Percentiles rank a stretch among this genome's conserved stretches.
Evolutionary conservation across 1,140 invertebrate genomes (phyloP).

Genomic region (Pachyrhynchus sulphureomaculatus): DNA sequence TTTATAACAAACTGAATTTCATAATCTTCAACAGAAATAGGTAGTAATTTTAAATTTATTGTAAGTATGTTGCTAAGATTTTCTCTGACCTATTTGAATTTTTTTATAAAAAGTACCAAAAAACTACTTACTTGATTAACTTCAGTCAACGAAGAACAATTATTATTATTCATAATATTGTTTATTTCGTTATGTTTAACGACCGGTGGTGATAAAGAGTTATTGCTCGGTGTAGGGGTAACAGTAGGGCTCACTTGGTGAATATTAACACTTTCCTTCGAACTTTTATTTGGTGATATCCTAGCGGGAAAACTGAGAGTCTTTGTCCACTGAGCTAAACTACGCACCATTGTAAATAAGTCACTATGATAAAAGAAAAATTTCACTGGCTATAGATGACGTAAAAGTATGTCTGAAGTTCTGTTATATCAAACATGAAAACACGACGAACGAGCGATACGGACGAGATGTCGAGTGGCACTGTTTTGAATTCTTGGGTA

Average conservation of each 20-base stretch:
- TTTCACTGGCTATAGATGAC: slow-evolving; percentile 4
- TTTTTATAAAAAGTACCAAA: no score
- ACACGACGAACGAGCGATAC: not conserved
- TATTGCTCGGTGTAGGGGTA: slow-evolving; percentile 47
- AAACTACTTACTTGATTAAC: slow-evolving; percentile 46
- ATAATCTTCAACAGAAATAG: no score
- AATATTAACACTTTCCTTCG: slow-evolving; percentile 64
- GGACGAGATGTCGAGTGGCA: slow-evolving; percentile 20
- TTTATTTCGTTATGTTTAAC: slow-evolving; percentile 47
- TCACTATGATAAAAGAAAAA: not conserved
- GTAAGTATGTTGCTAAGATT: no score
- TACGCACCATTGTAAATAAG: slow-evolving; percentile 74
- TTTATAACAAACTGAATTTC: no score
- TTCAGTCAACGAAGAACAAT: slow-evolving; percentile 44
- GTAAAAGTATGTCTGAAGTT: not conserved
- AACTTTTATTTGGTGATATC: slow-evolving; percentile 73
- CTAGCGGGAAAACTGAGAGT: slow-evolving; percentile 81
- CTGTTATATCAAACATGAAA: not conserved
- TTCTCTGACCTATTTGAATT: no score
- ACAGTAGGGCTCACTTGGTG: slow-evolving; percentile 42
- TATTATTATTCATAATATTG: slow-evolving; percentile 44
- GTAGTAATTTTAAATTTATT: no score
- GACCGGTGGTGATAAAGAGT: slow-evolving; percentile 31
- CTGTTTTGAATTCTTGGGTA: slow-evolving; percentile 32
- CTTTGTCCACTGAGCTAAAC: slow-evolving; percentile 83